A percentile compares a stretch with the other conserved stretches of the same genome.
These are phyloP conservation scores for Cotesia vestalis DNA, from an alignment of 1,140 invertebrate genomes.

Conservation along the genomic window DNA sequence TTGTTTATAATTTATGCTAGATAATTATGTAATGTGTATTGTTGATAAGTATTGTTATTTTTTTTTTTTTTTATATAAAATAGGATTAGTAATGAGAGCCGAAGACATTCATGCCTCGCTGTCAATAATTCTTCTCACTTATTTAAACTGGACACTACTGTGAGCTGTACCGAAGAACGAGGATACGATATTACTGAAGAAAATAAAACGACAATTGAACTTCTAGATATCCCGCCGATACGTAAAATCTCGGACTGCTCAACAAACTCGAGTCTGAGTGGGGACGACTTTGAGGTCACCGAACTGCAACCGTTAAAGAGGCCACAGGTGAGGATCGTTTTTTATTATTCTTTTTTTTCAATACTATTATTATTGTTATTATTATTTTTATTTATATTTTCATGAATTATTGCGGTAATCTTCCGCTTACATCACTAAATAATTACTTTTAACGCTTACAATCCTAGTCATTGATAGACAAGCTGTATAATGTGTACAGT, in stretches of 20 bases:
- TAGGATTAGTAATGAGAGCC: slow-evolving; percentile 18
- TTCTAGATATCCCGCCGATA: slow-evolving; percentile 66
- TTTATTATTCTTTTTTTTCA: not conserved
- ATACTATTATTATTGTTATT: not conserved
- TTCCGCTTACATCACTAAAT: slow-evolving; percentile 7
- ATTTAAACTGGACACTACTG: not conserved
- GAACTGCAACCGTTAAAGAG: slow-evolving; percentile 57
- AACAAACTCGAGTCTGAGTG: slow-evolving; percentile 72
- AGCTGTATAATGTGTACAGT: not conserved
- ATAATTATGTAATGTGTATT: not conserved
- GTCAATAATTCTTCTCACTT: slow-evolving; percentile 47
- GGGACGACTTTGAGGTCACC: slow-evolving; percentile 72
- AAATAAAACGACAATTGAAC: slow-evolving; percentile 61
- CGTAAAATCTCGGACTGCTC: slow-evolving; percentile 74
- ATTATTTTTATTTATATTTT: too few species aligned
- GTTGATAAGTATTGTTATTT: too few species aligned
- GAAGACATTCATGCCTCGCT: slow-evolving; percentile 57
- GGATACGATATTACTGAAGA: slow-evolving; percentile 4
- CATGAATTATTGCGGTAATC: slow-evolving; percentile 4
- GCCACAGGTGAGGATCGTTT: slow-evolving; percentile 58
- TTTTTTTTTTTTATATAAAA: too few species aligned
- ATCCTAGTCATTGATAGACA: not conserved
- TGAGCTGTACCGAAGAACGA: not conserved
- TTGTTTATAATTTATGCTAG: slow-evolving; percentile 21
- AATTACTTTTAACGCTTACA: slow-evolving; percentile 3